Evolutionary conservation across 2,888 invertebrate species (phyloP).

Genomic region (Sarcophaga caerulescens): DNA sequence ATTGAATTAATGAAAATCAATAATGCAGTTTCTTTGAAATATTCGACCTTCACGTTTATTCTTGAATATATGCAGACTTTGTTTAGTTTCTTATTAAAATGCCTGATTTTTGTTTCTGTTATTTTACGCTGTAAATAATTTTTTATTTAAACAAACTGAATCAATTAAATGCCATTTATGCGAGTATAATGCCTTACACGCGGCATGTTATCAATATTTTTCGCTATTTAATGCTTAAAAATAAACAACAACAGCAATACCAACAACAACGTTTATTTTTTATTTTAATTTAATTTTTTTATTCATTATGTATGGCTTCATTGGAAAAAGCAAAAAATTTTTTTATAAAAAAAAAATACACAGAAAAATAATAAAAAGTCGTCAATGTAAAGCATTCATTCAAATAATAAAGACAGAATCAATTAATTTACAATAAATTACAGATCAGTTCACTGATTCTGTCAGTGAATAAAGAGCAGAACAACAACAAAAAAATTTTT

Average conservation of each 20-base stretch:
- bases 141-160: constrained; percentile 25
- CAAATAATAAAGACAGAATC: constrained; percentile 62
- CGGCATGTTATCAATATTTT: constrained; percentile 20
- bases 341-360: background rate
- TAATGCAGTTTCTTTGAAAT: background rate
- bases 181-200: background rate
- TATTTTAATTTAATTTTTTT: background rate
- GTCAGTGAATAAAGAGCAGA: constrained; percentile 36
- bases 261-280: background rate
- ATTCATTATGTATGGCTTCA: constrained; percentile 14
- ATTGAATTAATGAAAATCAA: background rate
- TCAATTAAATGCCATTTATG: constrained; percentile 8
- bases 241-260: background rate
- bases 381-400: constrained; percentile 46
- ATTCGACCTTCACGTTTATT: no score
- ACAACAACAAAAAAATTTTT: background rate
- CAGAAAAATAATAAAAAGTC: background rate
- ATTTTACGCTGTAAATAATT: background rate
- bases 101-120: background rate
- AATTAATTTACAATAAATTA: constrained; percentile 68
- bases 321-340: background rate
- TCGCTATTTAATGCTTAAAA: background rate
- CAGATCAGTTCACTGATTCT: constrained; percentile 62
- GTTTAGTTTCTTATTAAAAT: no score
- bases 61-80: no score